Evolutionary conservation across 2,113 vertebrate species (phyloP), one percentile per base, ranked within the genome.

Genomic region (Indicator indicator): DNA sequence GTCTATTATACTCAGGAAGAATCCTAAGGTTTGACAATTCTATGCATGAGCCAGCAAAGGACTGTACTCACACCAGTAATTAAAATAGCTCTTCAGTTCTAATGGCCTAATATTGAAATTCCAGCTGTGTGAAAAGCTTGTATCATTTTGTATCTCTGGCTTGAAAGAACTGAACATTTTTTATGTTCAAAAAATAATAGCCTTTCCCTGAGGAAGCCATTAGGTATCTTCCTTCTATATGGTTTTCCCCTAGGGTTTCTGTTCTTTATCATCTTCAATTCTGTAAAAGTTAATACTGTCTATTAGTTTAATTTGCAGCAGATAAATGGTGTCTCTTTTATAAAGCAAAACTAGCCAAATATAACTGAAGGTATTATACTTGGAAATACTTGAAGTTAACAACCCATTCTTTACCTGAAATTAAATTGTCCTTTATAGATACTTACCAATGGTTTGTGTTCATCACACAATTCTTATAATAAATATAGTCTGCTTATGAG

Each of bases 11-110:
- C 78, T 81, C 75, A 67, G 77, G 50, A 86, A 84, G 67, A 84
- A 88, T 73, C 16, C 19, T 19, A 17, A 79, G 20, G 50, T 44
- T 32, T 72, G 62, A 93, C 71, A 76, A 65, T 68, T 60, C 84
- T 30, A 30, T 52, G 9, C 5, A 1, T 64, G 32, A 94, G 36
- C 17, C 40, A 23, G 55, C 26, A 86, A 71, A 87, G 6, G 21
- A 19, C 67, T 67, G 9, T 82, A 58, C 27, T 95, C 16, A 72
- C 16, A 44, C 9, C 5, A 27, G 50, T 89, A 89, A 90, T 92
- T 95, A 90, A 95, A 92, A 67, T 62, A 72, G 32, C 24, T 83
- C 62, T 63, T 79, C n/a, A 74, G 24, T 48, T 94, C 56, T 80
- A 81, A 64, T 63, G 75, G 33, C 54, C 52, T 54, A 60, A 71